Base-by-base conservation (phyloP, 1,140 invertebrate genomes). In the Drosophila melanica region DNA sequence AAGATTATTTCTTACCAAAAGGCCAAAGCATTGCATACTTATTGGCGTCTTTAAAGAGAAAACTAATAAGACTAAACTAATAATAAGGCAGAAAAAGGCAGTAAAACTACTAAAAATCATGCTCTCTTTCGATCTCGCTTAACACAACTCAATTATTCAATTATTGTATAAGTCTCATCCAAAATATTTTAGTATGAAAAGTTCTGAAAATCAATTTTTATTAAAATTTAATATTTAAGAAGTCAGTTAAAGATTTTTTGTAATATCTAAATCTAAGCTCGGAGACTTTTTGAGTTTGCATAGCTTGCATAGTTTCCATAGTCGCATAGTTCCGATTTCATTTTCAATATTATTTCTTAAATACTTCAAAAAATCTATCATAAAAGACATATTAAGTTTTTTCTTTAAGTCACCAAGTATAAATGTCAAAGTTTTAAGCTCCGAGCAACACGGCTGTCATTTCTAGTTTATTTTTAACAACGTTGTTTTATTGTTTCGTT, bases 1-100 rank as follows among this genome's bases (percentile, higher is more conserved):
- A 60, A 44, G 41, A 62, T 68, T 63, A 48, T 9, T 42, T 12
- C 14, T n/a, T 35, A 35, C 33, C 3, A 3, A 35, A 35, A 10
- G 30, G 23, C n/a, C 23, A 11, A 30, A 53, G 4, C 9, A 35
- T 47, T 60, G 58, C 58, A 47, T 60, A 60, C 16, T 60, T 60
- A n/a, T 14, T 11, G 16, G 27, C 4, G 9, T 11, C 2, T 27
- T 23, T 10, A 45, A 20, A 1, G 11, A 23, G 18, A 18, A 20
- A 48, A 48, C 45, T 23, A 48, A 11, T 3, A 9, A 33, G n/a
- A n/a, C n/a, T n/a, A n/a, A n/a, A n/a, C n/a, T n/a, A n/a, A n/a
- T n/a, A n/a, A n/a, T n/a, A n/a, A n/a, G n/a, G n/a, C n/a, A n/a
- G n/a, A n/a, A n/a, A n/a, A n/a, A n/a, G n/a, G n/a, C 23, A 27